A percentile compares a stretch with the other conserved stretches of the same genome.
phyloP scores from a whole-genome alignment of 2,888 invertebrate species.

The Camptogramma bilineatum region DNA sequence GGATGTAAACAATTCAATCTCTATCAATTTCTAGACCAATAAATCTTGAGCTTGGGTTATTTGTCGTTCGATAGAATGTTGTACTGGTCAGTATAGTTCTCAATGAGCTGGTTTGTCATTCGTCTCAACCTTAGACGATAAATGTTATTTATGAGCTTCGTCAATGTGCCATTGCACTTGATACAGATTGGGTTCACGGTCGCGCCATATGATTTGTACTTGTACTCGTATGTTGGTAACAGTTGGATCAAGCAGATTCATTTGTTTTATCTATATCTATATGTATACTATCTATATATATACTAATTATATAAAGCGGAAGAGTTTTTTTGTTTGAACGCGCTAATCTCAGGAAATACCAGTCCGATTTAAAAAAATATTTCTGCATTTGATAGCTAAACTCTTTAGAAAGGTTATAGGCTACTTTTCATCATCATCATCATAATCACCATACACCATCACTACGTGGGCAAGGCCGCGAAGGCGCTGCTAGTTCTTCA shows the following conservation, averaged over 20 bases:
- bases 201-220: constrained; percentile 55
- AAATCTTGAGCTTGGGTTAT: constrained; percentile 44
- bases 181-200: constrained; percentile 78
- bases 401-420: no score
- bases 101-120: constrained; percentile 63
- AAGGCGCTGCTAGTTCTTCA: no score
- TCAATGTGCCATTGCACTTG: constrained; percentile 80
- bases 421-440: no score
- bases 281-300: no score
- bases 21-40: constrained; percentile 54
- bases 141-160: constrained; percentile 77
- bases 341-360: no score
- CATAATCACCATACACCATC: no score
- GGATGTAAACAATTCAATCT: constrained; percentile 61
- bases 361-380: no score
- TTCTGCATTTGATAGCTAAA: no score
- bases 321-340: no score
- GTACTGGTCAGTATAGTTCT: constrained; percentile 54
- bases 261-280: neutral
- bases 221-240: constrained; percentile 33
- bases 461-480: no score
- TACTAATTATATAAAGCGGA: no score
- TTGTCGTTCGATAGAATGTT: constrained; percentile 37
- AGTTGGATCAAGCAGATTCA: constrained; percentile 46
- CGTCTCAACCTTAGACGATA: constrained; percentile 66